Percentiles rank a stretch among this genome's conserved stretches.
These are phyloP conservation scores for Tineola bisselliella DNA, from an alignment of 2,888 invertebrate genomes.

Conservation along the genomic window DNA sequence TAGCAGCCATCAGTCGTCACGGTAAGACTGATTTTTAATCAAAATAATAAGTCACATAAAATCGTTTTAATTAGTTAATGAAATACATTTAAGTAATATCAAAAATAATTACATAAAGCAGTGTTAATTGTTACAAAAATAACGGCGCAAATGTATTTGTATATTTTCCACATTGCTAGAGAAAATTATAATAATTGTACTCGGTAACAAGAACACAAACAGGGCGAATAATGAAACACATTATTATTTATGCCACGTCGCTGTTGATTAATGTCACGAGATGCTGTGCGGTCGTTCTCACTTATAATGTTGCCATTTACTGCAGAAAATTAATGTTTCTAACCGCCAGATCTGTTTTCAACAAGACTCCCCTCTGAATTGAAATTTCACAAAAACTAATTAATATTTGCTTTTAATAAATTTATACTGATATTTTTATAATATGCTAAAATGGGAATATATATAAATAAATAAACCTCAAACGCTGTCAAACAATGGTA, in stretches of 20 bases:
- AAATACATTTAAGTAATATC: too few species aligned
- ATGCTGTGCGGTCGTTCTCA: constrained; percentile 2
- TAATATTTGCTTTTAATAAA: neutral
- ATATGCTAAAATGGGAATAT: too few species aligned
- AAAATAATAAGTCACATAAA: too few species aligned
- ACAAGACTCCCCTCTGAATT: neutral
- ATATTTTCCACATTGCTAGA: neutral
- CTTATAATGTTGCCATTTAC: constrained; percentile 10
- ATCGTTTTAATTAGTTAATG: too few species aligned
- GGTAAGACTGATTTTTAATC: too few species aligned
- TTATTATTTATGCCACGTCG: constrained; percentile 13
- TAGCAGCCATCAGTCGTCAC: too few species aligned
- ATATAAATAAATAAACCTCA: too few species aligned
- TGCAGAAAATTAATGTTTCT: constrained; percentile 9
- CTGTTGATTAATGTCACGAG: constrained; percentile 8
- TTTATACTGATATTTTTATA: too few species aligned
- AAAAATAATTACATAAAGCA: neutral
- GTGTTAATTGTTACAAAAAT: neutral
- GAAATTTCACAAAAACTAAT: neutral
- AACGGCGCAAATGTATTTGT: neutral
- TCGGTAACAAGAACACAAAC: constrained; percentile 7
- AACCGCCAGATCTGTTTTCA: neutral
- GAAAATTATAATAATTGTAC: constrained; percentile 1
- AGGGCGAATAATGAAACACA: constrained; percentile 9
- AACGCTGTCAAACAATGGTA: too few species aligned